Evolutionary conservation across 2,888 invertebrate species (phyloP), one percentile per base, ranked within the genome.

Genomic region (Drosophila nigritarsus): DNA sequence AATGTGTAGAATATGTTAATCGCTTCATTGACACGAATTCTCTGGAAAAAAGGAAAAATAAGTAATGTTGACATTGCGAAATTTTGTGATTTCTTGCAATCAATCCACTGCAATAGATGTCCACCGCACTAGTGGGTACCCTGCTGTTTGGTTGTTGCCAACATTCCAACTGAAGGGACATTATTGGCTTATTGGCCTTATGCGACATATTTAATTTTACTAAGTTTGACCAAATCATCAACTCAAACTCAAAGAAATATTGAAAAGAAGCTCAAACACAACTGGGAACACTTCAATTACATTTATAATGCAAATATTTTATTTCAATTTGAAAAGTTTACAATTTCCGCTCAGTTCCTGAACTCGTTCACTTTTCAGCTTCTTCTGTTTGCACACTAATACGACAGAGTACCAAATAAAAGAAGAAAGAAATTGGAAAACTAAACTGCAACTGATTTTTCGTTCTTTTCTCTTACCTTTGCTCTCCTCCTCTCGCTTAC

Each of bases 321-420:
- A 81, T 79, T 84, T 83, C 77, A 85, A 75, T 84, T 85, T 83
- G 84, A 65, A 74, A 77, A 81, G 84, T 75, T 80, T 64, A 73
- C 82, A 73, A 80, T 78, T 81, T 78, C 80, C 75, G 78, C 50
- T 36, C 75, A 66, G 62, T 65, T 78, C 63, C 68, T 78, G 75
- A 75, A 71, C 73, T 77, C 68, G 80, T 71, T 75, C 77, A 78
- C 77, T 82, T 75, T 75, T 75, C 76, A 73, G 76, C 71, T 67
- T 65, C 66, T 58, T 53, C 67, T 78, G 61, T 75, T 82, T 78
- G 73, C 75, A 64, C 69, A 71, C 48, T 58, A 53, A 29, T 74
- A 55, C 65, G 58, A 62, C 50, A 61, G 29, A 40, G 59, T 55
- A 64, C 51, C 42, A 45, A 9, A 53, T 38, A 48, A 51, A 49